Conservation (phyloP, 2,888 invertebrate species). For the Drosophila seclusa region DNA sequence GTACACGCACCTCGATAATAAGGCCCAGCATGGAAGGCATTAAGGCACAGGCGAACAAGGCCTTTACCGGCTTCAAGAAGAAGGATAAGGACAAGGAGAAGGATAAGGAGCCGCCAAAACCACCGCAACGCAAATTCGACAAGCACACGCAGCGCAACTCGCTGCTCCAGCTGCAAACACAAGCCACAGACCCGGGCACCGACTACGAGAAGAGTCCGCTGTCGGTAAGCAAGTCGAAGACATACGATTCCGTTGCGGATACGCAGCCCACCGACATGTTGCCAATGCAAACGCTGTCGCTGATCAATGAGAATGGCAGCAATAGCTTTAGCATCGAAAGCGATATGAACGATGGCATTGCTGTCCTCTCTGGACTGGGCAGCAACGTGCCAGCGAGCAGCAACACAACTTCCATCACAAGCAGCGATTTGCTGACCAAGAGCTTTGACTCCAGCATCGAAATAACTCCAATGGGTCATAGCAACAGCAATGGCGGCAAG, state of each 20-base stretch:
- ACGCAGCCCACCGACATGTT: conserved; percentile 76
- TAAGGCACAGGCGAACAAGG: conserved; percentile 84
- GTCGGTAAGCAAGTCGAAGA: conserved; percentile 57
- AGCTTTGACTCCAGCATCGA: conserved; percentile 82
- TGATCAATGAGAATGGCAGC: conserved; percentile 82
- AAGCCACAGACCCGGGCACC: conserved; percentile 51
- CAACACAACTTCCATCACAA: conserved; percentile 79
- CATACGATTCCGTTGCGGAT: conserved; percentile 70
- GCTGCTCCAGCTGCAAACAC: conserved; percentile 80
- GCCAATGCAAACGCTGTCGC: conserved; percentile 81
- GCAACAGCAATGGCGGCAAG: conserved; percentile 69
- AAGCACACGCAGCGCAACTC: conserved; percentile 83
- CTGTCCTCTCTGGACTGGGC: conserved; percentile 34
- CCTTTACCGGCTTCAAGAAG: conserved; percentile 85
- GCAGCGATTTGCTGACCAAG: conserved; percentile 81
- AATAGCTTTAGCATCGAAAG: conserved; percentile 82
- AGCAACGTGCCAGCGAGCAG: conserved; percentile 54
- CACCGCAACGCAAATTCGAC: conserved; percentile 83
- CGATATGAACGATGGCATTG: conserved; percentile 80
- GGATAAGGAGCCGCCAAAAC: conserved; percentile 81
- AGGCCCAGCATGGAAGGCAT: conserved; percentile 85
- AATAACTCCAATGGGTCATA: conserved; percentile 68
- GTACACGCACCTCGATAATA: conserved; percentile 83
- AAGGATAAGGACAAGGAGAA: conserved; percentile 84
- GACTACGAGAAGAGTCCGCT: conserved; percentile 76